Base-by-base conservation (phyloP, 2,797 vertebrate genomes). In the Rhinophrynus dorsalis region DNA sequence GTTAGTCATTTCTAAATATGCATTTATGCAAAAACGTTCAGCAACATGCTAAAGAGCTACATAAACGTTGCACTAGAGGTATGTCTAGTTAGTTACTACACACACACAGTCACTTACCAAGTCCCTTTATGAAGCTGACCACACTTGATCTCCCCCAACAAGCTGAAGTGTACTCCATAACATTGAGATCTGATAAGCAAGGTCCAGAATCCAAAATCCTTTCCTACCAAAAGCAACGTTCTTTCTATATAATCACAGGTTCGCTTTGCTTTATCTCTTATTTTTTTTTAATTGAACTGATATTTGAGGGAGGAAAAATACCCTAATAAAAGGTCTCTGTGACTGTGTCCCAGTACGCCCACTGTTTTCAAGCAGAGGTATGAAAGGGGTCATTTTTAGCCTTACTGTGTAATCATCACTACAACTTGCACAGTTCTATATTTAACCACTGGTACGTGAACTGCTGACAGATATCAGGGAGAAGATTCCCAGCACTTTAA, bases 131-230 rank as follows among this genome's bases (percentile, higher is more conserved):
- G 87, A 98, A 93, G 92, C 90, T 86, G 85, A 95, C 90, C 88
- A 97, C 88, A 45, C 92, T 95, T 88, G 94, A 91, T 82, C 91
- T 94, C 81, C 92, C 94, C 96, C 96, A 98, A 84, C 96, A 97
- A 74, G 94, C 86, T 57, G 92, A 86, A 74, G 90, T 92, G 77
- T 92, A 85, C 82, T 97, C 94, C 95, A 96, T 96, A 82, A 79
- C 91, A 84, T 74, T 83, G 78, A 79, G 51, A 44, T 80, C 81
- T 75, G 58, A 78, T 57, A 54, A n/a, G n/a, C 47, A 47, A 76
- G 24, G 57, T 74, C 78, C 68, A 62, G 77, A 63, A 33, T 6
- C 71, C 75, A 79, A 81, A 74, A 40, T 83, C 83, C 76, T 78
- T 76, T 76, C n/a, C 74, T 77, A 69, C 21, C 1, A 1, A 38